Percentiles rank a stretch among this genome's conserved stretches.
Evolutionary conservation across 2,888 invertebrate species (phyloP).

Genomic region (Trisateles emortualis): DNA sequence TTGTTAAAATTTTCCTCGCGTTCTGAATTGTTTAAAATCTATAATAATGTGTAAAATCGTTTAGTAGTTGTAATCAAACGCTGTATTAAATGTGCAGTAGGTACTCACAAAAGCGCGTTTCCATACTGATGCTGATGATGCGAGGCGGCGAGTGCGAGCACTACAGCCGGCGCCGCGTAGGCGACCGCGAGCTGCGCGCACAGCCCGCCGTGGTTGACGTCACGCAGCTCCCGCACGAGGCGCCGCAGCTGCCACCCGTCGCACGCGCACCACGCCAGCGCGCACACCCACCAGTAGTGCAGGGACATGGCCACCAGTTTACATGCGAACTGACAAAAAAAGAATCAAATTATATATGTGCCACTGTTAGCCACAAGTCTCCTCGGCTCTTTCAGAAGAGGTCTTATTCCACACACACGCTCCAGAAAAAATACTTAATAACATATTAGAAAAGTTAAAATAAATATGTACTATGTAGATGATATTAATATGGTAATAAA

Average conservation of each 20-base stretch:
- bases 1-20: too few species aligned
- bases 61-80: too few species aligned
- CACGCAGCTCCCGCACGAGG: slow-evolving; percentile 97
- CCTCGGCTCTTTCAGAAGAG: too few species aligned
- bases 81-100: background rate
- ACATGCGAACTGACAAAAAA: slow-evolving; percentile 93
- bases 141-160: slow-evolving; percentile 96
- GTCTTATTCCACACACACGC: too few species aligned
- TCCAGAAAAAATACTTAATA: too few species aligned
- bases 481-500: too few species aligned
- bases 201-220: slow-evolving; percentile 98
- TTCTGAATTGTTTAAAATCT: too few species aligned
- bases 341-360: too few species aligned
- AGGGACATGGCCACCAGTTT: slow-evolving; percentile 96
- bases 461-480: too few species aligned
- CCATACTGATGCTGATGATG: slow-evolving; percentile 98
- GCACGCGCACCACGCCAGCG: slow-evolving; percentile 96
- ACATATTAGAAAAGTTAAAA: too few species aligned
- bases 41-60: too few species aligned
- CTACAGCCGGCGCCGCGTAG: slow-evolving; percentile 96
- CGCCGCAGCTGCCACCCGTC: slow-evolving; percentile 97
- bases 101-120: slow-evolving; percentile 95
- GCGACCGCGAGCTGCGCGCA: slow-evolving; percentile 97
- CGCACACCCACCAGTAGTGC: slow-evolving; percentile 97
- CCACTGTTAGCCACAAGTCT: too few species aligned